Base-by-base conservation (phyloP, 2,113 vertebrate genomes). In the Triplophysa siluroides region DNA sequence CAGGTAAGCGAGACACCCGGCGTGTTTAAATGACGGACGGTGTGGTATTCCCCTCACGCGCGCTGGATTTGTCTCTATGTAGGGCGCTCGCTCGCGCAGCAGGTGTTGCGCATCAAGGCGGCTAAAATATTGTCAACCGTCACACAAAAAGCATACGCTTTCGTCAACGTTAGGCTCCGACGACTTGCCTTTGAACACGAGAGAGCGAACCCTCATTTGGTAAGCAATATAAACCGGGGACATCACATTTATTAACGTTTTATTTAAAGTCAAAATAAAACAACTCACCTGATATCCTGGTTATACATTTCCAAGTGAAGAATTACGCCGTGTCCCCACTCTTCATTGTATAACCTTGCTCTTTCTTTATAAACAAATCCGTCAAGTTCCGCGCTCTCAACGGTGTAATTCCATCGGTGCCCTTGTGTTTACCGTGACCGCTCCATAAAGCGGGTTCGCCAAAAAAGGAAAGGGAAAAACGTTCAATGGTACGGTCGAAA, bases 41-140 rank as follows among this genome's bases (percentile, higher is more conserved):
- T 45, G 78, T 56, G 88, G 89, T 89, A 91, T 91, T 90, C 90
- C 86, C 87, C 88, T 90, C 91, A 89, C 88, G 85, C 89, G 78
- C 75, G 87, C 85, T 45, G 62, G 74, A 62, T 64, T 76, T 84
- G 76, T 85, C 87, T 81, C 63, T 89, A 90, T 90, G 86, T 91
- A 90, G 91, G 91, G 89, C 90, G 84, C 84, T 78, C 90, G 81
- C 81, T 78, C 84, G 88, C 85, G 90, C 92, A 92, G 91, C 91
- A 92, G 92, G 91, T 91, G 91, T 90, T 86, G 88, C 87, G 84
- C 81, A 83, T 83, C 75, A 79, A 72, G 64, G 67, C 69, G 61
- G 33, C 6, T 54, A 23, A 78, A 78, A 81, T 69, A 45, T 54
- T 77, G 66, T 73, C 33, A 21, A 33, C 61, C 33, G 14, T 64